Percentiles rank a stretch among this genome's conserved stretches.
These are phyloP conservation scores for Euzophera pinguis DNA, from an alignment of 2,888 invertebrate genomes.

Conservation along the genomic window DNA sequence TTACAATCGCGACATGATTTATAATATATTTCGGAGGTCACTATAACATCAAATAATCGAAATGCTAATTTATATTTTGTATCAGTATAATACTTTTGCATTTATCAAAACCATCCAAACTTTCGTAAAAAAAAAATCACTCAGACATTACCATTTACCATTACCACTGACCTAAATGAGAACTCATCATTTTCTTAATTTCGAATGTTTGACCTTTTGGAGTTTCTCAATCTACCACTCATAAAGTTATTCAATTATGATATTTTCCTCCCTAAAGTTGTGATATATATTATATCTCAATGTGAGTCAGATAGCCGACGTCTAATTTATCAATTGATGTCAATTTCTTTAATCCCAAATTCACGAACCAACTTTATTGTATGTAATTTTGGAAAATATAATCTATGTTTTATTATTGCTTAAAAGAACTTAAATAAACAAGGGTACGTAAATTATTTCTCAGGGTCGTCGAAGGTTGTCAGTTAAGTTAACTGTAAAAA, in stretches of 20 bases:
- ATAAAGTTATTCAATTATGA: constrained; percentile 2
- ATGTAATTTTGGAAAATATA: neutral
- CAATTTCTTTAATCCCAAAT: too few species aligned
- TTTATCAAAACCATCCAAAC: too few species aligned
- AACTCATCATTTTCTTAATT: constrained; percentile 28
- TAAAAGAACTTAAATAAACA: too few species aligned
- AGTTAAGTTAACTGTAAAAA: too few species aligned
- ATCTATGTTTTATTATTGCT: neutral
- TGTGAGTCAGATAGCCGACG: neutral
- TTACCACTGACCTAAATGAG: constrained; percentile 34
- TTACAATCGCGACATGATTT: constrained; percentile 2
- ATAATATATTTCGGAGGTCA: neutral
- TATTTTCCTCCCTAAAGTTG: neutral
- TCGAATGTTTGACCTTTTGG: constrained; percentile 1
- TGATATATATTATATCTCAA: neutral
- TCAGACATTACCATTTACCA: too few species aligned
- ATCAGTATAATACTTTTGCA: too few species aligned
- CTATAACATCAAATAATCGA: neutral
- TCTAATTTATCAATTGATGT: neutral
- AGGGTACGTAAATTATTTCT: too few species aligned
- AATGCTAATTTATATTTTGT: too few species aligned
- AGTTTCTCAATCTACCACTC: neutral
- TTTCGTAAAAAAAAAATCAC: constrained; percentile 17
- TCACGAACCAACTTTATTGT: too few species aligned
- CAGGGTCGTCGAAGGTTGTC: too few species aligned